phyloP scores from a whole-genome alignment of 2,888 invertebrate species.

The Neocrepidodera transversa region DNA sequence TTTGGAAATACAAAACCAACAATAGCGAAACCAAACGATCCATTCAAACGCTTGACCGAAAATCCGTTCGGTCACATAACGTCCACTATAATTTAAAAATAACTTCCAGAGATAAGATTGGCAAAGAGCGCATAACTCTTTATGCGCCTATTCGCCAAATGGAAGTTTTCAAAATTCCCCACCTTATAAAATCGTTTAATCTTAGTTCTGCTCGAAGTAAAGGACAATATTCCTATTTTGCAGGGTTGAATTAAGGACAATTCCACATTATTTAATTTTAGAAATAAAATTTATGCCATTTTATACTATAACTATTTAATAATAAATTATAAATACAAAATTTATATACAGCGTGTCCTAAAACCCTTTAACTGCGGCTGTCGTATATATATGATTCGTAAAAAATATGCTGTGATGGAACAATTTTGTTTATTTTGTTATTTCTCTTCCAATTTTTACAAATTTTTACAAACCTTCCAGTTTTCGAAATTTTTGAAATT shows the following conservation, averaged over 20 bases:
- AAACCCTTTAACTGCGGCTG: no score
- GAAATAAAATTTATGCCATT: no score
- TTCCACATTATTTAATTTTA: no score
- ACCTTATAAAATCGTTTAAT: not conserved
- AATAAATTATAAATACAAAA: no score
- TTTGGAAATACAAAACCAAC: constrained; percentile 4
- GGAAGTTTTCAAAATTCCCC: constrained; percentile 23
- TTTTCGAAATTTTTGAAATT: no score
- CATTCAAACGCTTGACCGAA: constrained; percentile 34
- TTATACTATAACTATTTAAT: no score
- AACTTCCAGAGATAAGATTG: constrained; percentile 44
- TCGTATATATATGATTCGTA: no score
- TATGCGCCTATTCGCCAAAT: constrained; percentile 34
- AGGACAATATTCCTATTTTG: not conserved
- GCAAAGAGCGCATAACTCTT: constrained; percentile 34
- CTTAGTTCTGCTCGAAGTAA: not conserved
- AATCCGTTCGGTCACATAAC: constrained; percentile 43
- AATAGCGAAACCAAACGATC: constrained; percentile 28
- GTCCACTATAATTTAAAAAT: constrained; percentile 41
- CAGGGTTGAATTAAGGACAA: constrained; percentile 8
- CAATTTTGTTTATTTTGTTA: no score
- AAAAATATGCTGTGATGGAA: no score
- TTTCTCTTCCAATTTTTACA: no score
- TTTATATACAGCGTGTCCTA: no score
- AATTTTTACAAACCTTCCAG: no score